These are phyloP conservation scores for Notamacropus eugenii DNA, from an alignment of 2,797 vertebrate species.

Conservation along the genomic window DNA sequence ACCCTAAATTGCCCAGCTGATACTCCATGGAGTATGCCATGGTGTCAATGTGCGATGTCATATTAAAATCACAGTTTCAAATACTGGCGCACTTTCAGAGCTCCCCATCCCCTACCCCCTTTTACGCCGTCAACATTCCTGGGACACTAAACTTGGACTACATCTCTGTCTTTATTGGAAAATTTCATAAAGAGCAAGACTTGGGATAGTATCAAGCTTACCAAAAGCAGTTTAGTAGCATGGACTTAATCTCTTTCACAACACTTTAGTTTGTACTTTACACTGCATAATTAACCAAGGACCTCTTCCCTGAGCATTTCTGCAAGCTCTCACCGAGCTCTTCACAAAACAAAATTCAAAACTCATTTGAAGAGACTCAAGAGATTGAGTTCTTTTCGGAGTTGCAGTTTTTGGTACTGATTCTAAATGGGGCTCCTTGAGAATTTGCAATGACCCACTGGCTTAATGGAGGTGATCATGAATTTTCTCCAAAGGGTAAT, in stretches of 20 bases:
- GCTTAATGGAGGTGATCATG: neutral
- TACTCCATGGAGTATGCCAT: too few species aligned
- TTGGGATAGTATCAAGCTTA: neutral
- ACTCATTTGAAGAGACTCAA: constrained; percentile 10
- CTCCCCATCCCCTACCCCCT: neutral
- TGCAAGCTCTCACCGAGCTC: neutral
- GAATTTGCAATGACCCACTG: neutral
- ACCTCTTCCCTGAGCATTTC: neutral
- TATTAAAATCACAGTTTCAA: neutral
- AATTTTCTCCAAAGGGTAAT: constrained; percentile 19
- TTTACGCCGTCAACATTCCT: neutral
- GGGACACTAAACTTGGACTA: neutral
- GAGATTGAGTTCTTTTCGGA: neutral
- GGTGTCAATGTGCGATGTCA: too few species aligned
- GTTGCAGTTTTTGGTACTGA: neutral
- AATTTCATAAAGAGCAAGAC: neutral
- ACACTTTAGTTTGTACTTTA: neutral
- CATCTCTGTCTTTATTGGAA: neutral
- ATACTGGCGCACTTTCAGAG: neutral
- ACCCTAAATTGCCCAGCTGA: too few species aligned
- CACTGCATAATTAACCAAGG: neutral
- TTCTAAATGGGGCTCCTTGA: neutral
- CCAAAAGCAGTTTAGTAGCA: neutral
- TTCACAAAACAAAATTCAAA: constrained; percentile 15
- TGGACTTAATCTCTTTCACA: neutral